Conservation (phyloP, 2,797 vertebrate species). For the Gymnodraco acuticeps region DNA sequence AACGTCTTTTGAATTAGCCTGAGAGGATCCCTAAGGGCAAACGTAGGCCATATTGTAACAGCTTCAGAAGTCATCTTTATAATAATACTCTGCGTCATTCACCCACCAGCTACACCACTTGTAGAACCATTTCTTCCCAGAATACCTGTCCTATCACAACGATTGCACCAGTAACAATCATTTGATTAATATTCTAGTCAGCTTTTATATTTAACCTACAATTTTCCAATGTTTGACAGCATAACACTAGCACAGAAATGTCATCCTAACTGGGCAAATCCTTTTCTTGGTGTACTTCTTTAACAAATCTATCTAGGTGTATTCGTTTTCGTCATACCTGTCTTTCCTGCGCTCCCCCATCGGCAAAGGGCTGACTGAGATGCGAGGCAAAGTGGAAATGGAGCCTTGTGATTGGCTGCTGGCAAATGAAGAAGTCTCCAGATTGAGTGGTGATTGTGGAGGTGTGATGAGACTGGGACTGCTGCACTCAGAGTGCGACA, state of each 20-base stretch:
- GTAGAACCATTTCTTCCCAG: not conserved
- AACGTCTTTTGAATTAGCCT: conserved; percentile 65
- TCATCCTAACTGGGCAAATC: not conserved
- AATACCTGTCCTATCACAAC: not conserved
- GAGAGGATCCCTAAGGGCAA: conserved; percentile 54
- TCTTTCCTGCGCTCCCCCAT: conserved; percentile 94
- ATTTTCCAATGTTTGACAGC: no score
- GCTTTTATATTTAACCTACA: not conserved
- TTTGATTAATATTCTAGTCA: not conserved
- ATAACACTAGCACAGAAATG: not conserved
- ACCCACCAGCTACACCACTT: conserved; percentile 14
- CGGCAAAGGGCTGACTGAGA: conserved; percentile 92
- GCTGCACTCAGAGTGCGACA: conserved; percentile 96
- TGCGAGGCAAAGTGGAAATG: conserved; percentile 92
- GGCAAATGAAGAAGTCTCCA: conserved; percentile 92
- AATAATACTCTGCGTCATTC: conserved; percentile 28
- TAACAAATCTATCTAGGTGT: not conserved
- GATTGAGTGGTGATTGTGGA: conserved; percentile 93
- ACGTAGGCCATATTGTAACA: conserved; percentile 37
- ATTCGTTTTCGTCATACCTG: conserved; percentile 82
- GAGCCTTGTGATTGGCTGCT: conserved; percentile 96
- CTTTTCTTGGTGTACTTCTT: no score
- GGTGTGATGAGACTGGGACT: conserved; percentile 94
- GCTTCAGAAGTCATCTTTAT: conserved; percentile 35
- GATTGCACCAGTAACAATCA: not conserved